These are phyloP conservation scores for Scomber scombrus DNA, from an alignment of 2,113 vertebrate genomes.

Conservation along the genomic window DNA sequence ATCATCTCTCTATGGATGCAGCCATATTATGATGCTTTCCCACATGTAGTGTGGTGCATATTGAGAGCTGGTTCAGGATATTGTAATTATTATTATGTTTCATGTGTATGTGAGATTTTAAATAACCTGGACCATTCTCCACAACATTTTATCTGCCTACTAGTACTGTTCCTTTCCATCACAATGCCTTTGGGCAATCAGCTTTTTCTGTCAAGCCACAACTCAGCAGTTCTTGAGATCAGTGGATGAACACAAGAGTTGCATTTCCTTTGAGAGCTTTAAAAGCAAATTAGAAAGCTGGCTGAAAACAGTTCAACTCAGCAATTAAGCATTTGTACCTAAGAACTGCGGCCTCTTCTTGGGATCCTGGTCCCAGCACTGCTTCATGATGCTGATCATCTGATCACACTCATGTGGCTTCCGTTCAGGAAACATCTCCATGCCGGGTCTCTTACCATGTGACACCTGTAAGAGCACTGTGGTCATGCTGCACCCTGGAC, in stretches of 20 bases:
- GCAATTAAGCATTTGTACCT: constrained; percentile 56
- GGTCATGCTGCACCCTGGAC: constrained; percentile 86
- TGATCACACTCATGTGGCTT: constrained; percentile 86
- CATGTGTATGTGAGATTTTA: background rate
- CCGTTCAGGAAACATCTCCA: constrained; percentile 81
- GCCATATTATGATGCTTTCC: background rate
- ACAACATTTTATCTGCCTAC: background rate
- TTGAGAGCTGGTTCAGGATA: background rate
- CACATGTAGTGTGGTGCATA: background rate
- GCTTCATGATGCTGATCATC: constrained; percentile 87
- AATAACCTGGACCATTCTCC: background rate
- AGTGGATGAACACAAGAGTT: background rate
- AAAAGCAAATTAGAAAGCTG: background rate
- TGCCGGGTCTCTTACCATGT: constrained; percentile 83
- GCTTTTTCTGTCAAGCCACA: no score
- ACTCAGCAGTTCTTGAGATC: background rate
- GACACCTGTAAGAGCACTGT: constrained; percentile 86
- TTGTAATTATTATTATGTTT: background rate
- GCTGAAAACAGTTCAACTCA: background rate
- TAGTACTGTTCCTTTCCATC: background rate
- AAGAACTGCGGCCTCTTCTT: constrained; percentile 83
- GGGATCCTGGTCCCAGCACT: constrained; percentile 88
- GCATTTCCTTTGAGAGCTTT: background rate
- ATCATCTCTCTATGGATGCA: background rate
- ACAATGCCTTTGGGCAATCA: background rate